Base-by-base conservation (phyloP, 2,797 vertebrate genomes). In the Mormyrus proboscirostris region DNA sequence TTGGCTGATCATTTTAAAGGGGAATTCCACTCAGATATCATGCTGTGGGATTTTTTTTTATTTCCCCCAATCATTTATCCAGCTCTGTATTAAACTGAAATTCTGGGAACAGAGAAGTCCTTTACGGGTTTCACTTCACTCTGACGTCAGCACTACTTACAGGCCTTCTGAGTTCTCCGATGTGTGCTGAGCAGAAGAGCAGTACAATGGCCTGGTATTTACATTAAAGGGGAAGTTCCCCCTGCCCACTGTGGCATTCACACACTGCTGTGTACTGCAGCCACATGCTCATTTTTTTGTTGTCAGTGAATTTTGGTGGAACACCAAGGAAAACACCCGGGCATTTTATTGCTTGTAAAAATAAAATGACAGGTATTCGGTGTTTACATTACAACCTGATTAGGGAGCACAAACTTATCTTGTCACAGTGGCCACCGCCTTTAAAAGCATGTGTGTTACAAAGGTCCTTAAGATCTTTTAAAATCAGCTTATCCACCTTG, bases 1-100 rank as follows among this genome's bases (percentile, higher is more conserved):
- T 25, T 85, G 44, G 49, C 82, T 14, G 47, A 4, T 51, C 82
- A 14, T 51, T 51, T 47, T 14, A 14, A 84, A 51, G 49, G 82
- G 82, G 82, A 85, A 85, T 85, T 85, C 82, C 82, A 51, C 82
- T 9, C 49, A 44, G 76, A 51, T 51, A 85, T 51, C 51, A 12
- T 29, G 12, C n/a, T 51, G 82, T 9, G 76, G 38, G 16, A 33
- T n/a, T 47, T 19, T 47, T 44, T n/a, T 47, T 47, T 3, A 44
- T 47, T 22, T 22, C 38, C 76, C 76, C 76, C 73, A 79, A 44
- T 82, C 41, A 82, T n/a, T 44, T 47, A 82, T 82, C 19, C 41
- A 47, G 16, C 76, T 82, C 41, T 82, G 41, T 47, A 82, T 82
- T 22, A 44, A 82, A 82, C 4, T 82, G 76, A 82, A 82, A 82